Evolutionary conservation across 2,797 vertebrate genomes (phyloP).

Genomic region (Sebastes alutus): DNA sequence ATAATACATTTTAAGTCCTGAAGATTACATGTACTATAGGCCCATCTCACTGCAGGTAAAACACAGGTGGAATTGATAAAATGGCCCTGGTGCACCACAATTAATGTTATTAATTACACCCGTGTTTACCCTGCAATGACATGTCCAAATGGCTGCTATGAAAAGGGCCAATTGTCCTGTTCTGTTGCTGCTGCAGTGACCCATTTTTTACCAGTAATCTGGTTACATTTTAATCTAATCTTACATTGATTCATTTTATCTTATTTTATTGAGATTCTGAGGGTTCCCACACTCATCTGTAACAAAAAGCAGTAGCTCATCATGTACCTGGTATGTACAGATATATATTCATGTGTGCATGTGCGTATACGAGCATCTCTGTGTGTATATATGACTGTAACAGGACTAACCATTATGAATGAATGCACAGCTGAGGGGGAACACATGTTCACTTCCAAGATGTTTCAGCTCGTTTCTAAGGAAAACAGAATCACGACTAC

Average conservation of each 20-base stretch:
- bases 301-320: neutral
- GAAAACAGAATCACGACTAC: neutral
- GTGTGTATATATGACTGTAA: neutral
- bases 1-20: neutral
- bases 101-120: no score
- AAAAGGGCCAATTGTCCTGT: neutral
- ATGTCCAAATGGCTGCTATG: no score
- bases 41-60: no score
- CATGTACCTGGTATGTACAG: neutral
- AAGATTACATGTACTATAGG: neutral
- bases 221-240: neutral
- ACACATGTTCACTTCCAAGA: neutral
- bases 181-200: neutral
- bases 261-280: neutral
- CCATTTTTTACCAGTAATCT: neutral
- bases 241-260: neutral
- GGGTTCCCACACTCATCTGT: neutral
- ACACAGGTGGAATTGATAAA: no score
- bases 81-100: no score
- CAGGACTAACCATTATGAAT: neutral
- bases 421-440: neutral
- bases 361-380: neutral
- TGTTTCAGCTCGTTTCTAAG: slow-evolving; percentile 4
- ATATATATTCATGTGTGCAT: neutral
- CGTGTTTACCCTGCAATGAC: no score